Evolutionary conservation across 2,113 vertebrate species (phyloP), one percentile per base, ranked within the genome.

Genomic region (Lophura nycthemera): DNA sequence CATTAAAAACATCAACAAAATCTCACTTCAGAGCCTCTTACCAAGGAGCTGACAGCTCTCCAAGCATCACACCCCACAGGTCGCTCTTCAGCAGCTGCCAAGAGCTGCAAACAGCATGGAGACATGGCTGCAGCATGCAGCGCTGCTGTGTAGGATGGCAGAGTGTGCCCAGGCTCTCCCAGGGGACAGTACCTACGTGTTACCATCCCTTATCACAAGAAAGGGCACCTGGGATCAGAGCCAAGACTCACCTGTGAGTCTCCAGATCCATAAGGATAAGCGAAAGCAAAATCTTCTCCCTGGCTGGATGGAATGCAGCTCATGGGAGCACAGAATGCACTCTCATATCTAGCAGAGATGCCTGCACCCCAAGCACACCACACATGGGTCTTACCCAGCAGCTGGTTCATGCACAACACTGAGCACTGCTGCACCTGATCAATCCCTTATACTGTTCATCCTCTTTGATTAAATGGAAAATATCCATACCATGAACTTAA

Each of bases 71-170:
- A 70, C 38, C 36, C 27, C 30, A 32, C 0, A 3, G 78, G 57
- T 65, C 14, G 25, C 3, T 25, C 77, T n/a, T n/a, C 9, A 3
- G 71, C 73, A 89, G 70, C 57, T 38, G 25, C 57, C 48, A 21
- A 77, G 77, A 25, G 43, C 60, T 60, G 65, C 47, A 74, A 77
- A 71, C 57, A 0, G 0, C 83, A 45, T 0, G 0, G 57, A 61
- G 61, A 69, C 0, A 1, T 3, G 59, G 71, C 40, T 56, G 77
- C 14, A 36, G 67, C 38, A 38, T 19, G 16, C 57, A 38, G n/a
- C 2, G 9, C 22, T 13, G 8, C 43, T 83, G 43, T 3, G 38
- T 17, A 77, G 60, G 20, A 81, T 76, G 59, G 43, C 36, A 15
- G 8, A 15, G 8, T 0, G 5, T 50, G 29, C 42, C 74, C 25